Evolutionary conservation across 2,888 invertebrate species (phyloP), one percentile per base, ranked within the genome.

Genomic region (Drosophila niveifrons): DNA sequence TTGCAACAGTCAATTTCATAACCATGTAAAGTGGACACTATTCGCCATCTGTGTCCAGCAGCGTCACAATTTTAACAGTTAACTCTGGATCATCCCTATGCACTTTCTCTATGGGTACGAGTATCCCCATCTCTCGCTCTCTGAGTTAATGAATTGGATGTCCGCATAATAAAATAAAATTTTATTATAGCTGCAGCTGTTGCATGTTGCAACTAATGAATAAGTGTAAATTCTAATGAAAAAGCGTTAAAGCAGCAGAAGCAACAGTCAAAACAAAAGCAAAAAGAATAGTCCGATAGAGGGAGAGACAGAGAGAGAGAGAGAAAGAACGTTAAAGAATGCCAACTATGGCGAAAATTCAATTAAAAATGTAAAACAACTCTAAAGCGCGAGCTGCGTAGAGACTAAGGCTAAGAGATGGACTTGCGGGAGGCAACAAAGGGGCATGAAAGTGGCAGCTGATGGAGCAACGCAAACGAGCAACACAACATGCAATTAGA

Each of bases 301-400:
- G 23, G 23, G 23, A 29, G 43, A 41, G 3, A 41, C 4, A 53
- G 55, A 36, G 48, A 34, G 13, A 46, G 9, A 39, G 46, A 18
- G 6, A 28, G 55, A 13, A 36, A 58, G 28, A 61, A 46, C 39
- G 56, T 36, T 57, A 56, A 76, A 80, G 87, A 87, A 83, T 87
- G 82, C 88, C 78, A 88, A 82, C 88, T 86, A 88, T 86, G 72
- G 86, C 78, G 80, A 85, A 85, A 88, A 85, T 85, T 85, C 85
- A 85, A 85, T 85, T 85, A 85, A 86, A 85, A 88, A 85, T 85
- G 85, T 82, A 88, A 88, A 85, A 85, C 88, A 88, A 88, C 86
- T 88, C 80, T 56, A 82, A 83, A 84, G 83, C 81, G 84, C 66
- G 72, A 70, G 53, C 62, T 41, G 46, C 44, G 53, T 36, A 63